These are phyloP conservation scores for Drosophila ananassae DNA, from an alignment of 1,140 invertebrate species.

Conservation along the genomic window DNA sequence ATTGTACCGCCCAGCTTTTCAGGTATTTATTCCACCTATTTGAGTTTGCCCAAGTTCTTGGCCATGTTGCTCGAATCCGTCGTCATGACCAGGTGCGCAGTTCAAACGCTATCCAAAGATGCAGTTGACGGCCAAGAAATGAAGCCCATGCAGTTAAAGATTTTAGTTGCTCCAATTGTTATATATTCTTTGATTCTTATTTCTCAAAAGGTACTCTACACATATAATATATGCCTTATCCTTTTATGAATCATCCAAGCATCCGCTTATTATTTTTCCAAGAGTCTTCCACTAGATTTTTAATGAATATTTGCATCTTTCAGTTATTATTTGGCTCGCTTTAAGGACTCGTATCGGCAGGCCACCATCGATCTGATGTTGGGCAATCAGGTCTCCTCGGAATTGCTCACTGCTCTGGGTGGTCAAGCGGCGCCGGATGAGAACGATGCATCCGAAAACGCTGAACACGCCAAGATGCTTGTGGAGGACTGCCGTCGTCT, in stretches of 20 bases:
- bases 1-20: not conserved
- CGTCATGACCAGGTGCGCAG: conserved; percentile 87
- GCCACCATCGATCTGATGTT: conserved; percentile 97
- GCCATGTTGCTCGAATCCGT: conserved; percentile 85
- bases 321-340: conserved; percentile 97
- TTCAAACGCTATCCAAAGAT: conserved; percentile 22
- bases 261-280: conserved; percentile 29
- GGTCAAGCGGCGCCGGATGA: conserved; percentile 84
- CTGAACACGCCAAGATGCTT: conserved; percentile 94
- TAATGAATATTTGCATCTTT: conserved; percentile 74
- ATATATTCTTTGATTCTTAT: conserved; percentile 57
- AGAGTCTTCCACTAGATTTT: not conserved
- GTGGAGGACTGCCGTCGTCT: conserved; percentile 98
- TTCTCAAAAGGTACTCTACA: conserved; percentile 65
- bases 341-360: conserved; percentile 98
- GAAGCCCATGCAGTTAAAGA: conserved; percentile 27
- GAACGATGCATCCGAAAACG: conserved; percentile 87
- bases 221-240: conserved; percentile 26
- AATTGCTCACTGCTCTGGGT: conserved; percentile 77
- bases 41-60: not conserved
- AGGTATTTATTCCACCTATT: conserved; percentile 2
- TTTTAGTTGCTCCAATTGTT: conserved; percentile 71
- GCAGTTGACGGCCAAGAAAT: conserved; percentile 45
- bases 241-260: conserved; percentile 42
- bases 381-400: conserved; percentile 86